Evolutionary conservation across 2,888 invertebrate species (phyloP).

Genomic region (Thereva unica): DNA sequence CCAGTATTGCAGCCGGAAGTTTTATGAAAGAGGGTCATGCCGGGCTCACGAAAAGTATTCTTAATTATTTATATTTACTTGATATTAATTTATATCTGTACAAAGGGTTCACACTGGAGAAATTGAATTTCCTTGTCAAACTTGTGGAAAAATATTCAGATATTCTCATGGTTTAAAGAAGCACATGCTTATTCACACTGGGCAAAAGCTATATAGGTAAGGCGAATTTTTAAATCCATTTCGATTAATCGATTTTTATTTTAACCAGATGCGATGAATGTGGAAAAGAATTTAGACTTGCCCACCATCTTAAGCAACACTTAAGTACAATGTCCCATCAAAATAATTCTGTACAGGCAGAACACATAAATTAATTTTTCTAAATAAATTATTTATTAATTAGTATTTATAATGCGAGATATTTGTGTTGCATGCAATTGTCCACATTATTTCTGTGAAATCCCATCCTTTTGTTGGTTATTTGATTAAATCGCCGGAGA

Average conservation of each 20-base stretch:
- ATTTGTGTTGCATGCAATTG: slow-evolving; percentile 51
- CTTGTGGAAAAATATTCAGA: slow-evolving; percentile 36
- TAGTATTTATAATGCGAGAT: slow-evolving; percentile 51
- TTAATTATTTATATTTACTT: background rate
- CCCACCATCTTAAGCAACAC: slow-evolving; percentile 23
- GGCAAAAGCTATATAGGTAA: slow-evolving; percentile 28
- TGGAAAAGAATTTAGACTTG: slow-evolving; percentile 24
- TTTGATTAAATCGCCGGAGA: slow-evolving; percentile 66
- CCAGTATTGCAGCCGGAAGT: slow-evolving; percentile 20
- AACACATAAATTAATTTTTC: background rate
- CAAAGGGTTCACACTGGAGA: slow-evolving; percentile 39
- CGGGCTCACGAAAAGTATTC: slow-evolving; percentile 27
- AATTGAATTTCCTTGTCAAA: slow-evolving; percentile 33
- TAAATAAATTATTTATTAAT: background rate
- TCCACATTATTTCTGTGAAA: slow-evolving; percentile 53
- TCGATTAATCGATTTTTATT: slow-evolving; percentile 1
- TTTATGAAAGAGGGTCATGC: slow-evolving; percentile 29
- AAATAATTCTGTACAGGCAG: background rate
- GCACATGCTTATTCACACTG: slow-evolving; percentile 29
- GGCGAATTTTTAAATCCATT: background rate
- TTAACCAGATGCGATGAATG: slow-evolving; percentile 11
- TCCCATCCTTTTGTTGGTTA: slow-evolving; percentile 52
- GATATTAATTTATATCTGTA: slow-evolving; percentile 4
- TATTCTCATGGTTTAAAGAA: slow-evolving; percentile 34
- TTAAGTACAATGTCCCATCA: slow-evolving; percentile 14